A percentile compares a stretch with the other conserved stretches of the same genome.
Evolutionary conservation across 2,113 vertebrate genomes (phyloP).

Genomic region (Capricornis sumatraensis): DNA sequence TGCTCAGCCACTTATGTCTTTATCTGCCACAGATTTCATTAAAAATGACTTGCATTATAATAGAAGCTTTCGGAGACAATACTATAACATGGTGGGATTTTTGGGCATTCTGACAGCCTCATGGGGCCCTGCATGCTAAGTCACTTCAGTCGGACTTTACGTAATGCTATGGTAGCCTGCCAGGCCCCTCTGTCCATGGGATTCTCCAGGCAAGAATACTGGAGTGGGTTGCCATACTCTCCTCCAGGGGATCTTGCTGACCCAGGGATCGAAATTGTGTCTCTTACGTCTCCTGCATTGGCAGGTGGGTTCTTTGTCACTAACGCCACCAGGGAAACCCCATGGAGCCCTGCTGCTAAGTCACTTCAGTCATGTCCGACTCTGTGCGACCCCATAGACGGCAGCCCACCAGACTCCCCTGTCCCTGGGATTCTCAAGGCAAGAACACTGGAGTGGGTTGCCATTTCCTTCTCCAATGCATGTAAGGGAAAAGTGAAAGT

Average conservation of each 20-base stretch:
- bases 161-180: accelerated
- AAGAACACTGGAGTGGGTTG: too few species aligned
- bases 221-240: not conserved
- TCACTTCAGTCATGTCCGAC: too few species aligned
- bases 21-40: not conserved
- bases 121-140: not conserved
- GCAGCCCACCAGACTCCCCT: too few species aligned
- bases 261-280: not conserved
- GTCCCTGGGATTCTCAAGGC: too few species aligned
- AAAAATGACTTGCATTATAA: not conserved
- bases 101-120: not conserved
- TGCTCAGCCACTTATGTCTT: not conserved
- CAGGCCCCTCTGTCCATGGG: not conserved
- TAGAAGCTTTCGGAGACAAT: not conserved
- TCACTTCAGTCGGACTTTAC: not conserved
- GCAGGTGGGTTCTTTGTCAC: not conserved
- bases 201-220: not conserved
- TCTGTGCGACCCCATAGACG: too few species aligned
- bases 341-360: not conserved
- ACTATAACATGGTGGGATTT: not conserved
- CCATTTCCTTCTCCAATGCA: too few species aligned
- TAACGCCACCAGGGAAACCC: not conserved
- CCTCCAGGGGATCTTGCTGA: not conserved
- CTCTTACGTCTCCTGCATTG: not conserved
- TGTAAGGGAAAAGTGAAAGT: too few species aligned